Evolutionary conservation across 2,113 vertebrate genomes (phyloP).

Genomic region (Datnioides undecimradiatus): DNA sequence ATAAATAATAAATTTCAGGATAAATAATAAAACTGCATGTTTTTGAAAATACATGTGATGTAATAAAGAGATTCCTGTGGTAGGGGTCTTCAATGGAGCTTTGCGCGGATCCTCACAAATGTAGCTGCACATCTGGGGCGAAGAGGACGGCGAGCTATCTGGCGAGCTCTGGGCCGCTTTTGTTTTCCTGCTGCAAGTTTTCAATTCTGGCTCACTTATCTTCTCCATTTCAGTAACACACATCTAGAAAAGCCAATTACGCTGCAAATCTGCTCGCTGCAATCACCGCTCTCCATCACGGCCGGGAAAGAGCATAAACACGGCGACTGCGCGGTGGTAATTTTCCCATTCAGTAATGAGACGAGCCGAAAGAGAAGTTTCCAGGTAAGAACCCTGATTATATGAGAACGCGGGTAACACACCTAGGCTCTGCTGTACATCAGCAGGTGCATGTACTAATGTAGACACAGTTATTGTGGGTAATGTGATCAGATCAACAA

Average conservation of each 20-base stretch:
- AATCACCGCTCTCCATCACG: background rate
- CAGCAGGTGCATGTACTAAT: background rate
- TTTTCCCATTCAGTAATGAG: background rate
- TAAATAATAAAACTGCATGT: too few species aligned
- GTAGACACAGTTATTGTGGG: background rate
- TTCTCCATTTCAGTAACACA: background rate
- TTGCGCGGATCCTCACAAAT: background rate
- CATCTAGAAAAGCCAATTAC: constrained; percentile 6
- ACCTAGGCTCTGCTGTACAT: background rate
- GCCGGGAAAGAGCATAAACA: background rate
- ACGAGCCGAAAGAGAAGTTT: background rate
- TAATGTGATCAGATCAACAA: background rate
- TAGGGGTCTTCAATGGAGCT: background rate
- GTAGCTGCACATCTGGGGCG: background rate
- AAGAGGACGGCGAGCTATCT: background rate
- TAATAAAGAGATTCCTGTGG: background rate
- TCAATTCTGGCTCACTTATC: background rate
- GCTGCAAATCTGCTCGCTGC: background rate
- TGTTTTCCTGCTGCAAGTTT: background rate
- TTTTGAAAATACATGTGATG: too few species aligned
- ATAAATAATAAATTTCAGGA: too few species aligned
- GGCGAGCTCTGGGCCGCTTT: background rate
- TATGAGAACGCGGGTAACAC: background rate
- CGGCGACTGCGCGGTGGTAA: background rate
- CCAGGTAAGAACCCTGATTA: background rate